A percentile compares a stretch with the other conserved stretches of the same genome.
These are phyloP conservation scores for Muscicapa comitata DNA, from an alignment of 2,797 vertebrate genomes.

Conservation along the genomic window DNA sequence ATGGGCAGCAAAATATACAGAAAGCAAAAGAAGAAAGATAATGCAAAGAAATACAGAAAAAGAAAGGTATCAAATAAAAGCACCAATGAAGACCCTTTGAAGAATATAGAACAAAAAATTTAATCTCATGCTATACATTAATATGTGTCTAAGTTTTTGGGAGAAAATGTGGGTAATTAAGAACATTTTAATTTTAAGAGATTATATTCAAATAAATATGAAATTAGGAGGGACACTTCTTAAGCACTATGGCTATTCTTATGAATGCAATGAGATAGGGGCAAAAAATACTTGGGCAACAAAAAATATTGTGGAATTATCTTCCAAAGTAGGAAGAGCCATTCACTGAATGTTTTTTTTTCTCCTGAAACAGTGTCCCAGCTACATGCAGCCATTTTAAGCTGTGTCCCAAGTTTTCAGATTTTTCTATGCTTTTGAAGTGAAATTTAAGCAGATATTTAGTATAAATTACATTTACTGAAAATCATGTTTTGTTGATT, in stretches of 20 bases:
- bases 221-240: background rate
- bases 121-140: background rate
- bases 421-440: background rate
- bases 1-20: background rate
- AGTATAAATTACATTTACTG: background rate
- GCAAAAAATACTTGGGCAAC: background rate
- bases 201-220: background rate
- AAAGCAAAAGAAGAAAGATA: background rate
- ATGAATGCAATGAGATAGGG: background rate
- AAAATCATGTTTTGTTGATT: slow-evolving; percentile 17
- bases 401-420: background rate
- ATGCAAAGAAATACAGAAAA: background rate
- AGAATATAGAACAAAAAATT: background rate
- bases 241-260: background rate
- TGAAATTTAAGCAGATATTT: background rate
- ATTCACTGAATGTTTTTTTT: background rate
- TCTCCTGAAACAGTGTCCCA: background rate
- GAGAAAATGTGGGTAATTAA: background rate
- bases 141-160: background rate
- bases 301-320: background rate
- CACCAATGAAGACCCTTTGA: background rate
- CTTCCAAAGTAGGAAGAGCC: background rate
- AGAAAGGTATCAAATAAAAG: background rate
- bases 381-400: background rate
- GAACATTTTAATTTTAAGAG: background rate